Evolutionary conservation across 2,797 vertebrate species (phyloP).

Genomic region (Propithecus perrieri): DNA sequence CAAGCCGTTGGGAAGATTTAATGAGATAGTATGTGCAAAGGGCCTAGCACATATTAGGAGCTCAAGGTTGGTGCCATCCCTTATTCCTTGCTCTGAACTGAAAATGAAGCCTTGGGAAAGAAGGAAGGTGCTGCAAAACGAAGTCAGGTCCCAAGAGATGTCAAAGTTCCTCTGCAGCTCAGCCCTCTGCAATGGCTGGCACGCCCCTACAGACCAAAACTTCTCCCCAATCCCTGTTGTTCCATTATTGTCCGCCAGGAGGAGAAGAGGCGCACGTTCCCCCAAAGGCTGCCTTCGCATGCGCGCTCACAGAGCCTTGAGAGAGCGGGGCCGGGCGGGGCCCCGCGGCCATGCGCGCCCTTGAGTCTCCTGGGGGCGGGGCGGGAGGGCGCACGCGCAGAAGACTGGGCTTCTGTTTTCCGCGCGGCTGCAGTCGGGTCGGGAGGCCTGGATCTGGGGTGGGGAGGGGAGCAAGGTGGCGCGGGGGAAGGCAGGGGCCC

Average conservation of each 20-base stretch:
- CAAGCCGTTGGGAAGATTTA: not conserved
- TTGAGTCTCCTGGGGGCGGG: fast-evolving
- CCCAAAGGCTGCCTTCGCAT: fast-evolving
- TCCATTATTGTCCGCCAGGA: constrained; percentile 1
- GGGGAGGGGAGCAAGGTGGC: not conserved
- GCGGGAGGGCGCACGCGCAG: not conserved
- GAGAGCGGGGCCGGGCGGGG: too few relatives aligned
- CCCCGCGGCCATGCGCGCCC: fast-evolving
- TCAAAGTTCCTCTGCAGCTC: not conserved
- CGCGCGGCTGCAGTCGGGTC: fast-evolving
- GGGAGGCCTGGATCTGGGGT: fast-evolving
- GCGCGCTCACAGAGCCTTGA: not conserved
- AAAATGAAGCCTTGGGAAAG: not conserved
- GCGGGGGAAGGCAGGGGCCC: fast-evolving
- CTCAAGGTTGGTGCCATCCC: not conserved
- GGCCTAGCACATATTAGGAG: not conserved
- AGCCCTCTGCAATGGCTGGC: not conserved
- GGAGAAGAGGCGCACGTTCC: not conserved
- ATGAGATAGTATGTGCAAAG: not conserved
- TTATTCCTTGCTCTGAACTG: not conserved
- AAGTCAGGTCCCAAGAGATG: not conserved
- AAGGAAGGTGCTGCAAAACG: not conserved
- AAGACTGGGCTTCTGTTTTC: not conserved
- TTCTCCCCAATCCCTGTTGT: not conserved
- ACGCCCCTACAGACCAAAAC: not conserved